phyloP scores from a whole-genome alignment of 2,113 vertebrate species.

The Rhabdomys dilectus region DNA sequence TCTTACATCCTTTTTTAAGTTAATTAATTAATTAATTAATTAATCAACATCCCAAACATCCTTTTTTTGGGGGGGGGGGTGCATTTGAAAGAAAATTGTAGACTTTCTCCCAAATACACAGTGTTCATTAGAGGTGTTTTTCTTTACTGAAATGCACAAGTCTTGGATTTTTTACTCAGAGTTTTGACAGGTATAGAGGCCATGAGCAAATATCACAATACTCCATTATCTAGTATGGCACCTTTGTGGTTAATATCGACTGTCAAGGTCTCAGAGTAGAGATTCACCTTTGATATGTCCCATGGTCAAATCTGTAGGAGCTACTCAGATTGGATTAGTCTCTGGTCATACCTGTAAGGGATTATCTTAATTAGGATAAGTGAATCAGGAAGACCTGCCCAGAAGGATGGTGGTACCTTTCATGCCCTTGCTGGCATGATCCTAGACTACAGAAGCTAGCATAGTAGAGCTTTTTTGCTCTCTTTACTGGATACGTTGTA shows the following conservation, averaged over 20 bases:
- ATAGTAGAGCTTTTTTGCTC: too few species aligned
- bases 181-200: slow-evolving; percentile 8
- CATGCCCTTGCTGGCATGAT: too few species aligned
- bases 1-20: background rate
- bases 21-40: too few species aligned
- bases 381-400: background rate
- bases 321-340: background rate
- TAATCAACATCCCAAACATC: background rate
- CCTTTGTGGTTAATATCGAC: background rate
- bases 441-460: background rate
- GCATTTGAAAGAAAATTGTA: slow-evolving; percentile 38
- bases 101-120: background rate
- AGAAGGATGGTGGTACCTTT: background rate
- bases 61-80: background rate
- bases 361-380: background rate
- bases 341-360: background rate
- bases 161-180: background rate
- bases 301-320: background rate
- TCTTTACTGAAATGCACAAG: background rate
- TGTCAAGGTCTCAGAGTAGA: background rate
- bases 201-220: fast-evolving
- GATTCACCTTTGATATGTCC: background rate
- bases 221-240: background rate
- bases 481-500: background rate
- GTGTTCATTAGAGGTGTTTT: slow-evolving; percentile 27